Base-by-base conservation (phyloP, 2,888 invertebrate species). In the Patella caerulea region DNA sequence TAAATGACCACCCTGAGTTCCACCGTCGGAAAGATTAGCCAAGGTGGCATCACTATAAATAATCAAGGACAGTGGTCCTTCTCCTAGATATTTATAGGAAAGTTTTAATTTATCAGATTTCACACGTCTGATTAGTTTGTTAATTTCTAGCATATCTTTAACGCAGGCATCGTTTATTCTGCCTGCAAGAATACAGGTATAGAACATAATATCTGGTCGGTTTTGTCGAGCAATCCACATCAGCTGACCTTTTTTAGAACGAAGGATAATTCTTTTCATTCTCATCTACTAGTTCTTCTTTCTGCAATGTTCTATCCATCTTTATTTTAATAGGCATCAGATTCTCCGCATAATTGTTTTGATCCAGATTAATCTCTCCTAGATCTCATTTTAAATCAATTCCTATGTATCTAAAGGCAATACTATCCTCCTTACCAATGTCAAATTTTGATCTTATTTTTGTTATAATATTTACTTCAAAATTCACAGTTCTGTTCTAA, bases 331-430 rank as follows among this genome's bases (percentile, higher is more conserved):
- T 65, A 5, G 65, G 65, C 24, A 65, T 65, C 9, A 65, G n/a
- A n/a, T 14, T 65, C 11, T 65, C 24, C 5, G 65, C 65, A 65
- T 65, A 65, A 24, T 65, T 65, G 1, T 15, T 19, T 14, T 65
- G 19, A 65, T 65, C 12, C 29, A 56, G 14, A 54, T 11, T 11
- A 65, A 65, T 65, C 9, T 65, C n/a, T 19, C 65, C 65, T 19
- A 71, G n/a, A 9, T 34, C 15, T 29, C 17, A 59, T 65, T 55
- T 55, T 17, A 77, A 52, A 9, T 73, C 69, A 15, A 77, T 73
- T 17, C 79, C 76, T 5, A 77, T 29, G 55, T 77, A 77, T 52
- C 53, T 56, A 53, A 79, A 74, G 15, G 70, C 71, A 17, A n/a
- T 69, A n/a, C 19, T 71, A 14, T 75, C 71, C 29, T 75, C 75